phyloP scores from a whole-genome alignment of 2,113 vertebrate genomes.

The Ptyas mucosa region DNA sequence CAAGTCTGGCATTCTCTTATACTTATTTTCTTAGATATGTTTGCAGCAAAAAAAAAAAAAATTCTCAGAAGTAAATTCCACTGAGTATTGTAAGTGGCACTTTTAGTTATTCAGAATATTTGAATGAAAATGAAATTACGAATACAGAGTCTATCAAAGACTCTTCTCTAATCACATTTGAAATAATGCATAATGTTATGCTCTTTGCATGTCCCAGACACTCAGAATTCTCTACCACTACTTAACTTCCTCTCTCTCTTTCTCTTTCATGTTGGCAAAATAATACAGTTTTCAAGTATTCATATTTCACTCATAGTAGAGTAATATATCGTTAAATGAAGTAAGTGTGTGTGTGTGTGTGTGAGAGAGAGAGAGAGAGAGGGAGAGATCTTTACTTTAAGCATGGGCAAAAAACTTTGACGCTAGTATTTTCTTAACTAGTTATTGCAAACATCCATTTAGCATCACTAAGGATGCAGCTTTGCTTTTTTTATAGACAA shows the following conservation, averaged over 20 bases:
- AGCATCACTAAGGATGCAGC: not conserved
- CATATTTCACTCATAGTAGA: constrained; percentile 15
- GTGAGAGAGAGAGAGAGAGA: not conserved
- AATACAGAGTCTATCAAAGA: not conserved
- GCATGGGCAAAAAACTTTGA: constrained; percentile 12
- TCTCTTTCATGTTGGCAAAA: not conserved
- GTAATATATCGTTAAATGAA: constrained; percentile 27
- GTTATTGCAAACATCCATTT: not conserved
- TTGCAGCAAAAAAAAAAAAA: not conserved
- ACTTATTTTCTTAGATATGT: not conserved
- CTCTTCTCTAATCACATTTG: not conserved
- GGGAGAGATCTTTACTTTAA: not conserved
- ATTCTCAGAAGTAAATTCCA: not conserved
- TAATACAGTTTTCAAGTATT: constrained; percentile 20
- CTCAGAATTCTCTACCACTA: no score
- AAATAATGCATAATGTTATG: not conserved
- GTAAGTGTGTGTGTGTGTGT: not conserved
- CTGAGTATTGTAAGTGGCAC: not conserved
- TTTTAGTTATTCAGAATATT: not conserved
- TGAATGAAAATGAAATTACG: not conserved
- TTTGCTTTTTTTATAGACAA: not conserved
- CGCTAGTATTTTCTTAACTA: constrained; percentile 15
- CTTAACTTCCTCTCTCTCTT: constrained; percentile 8
- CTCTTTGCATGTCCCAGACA: not conserved
- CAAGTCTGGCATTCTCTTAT: not conserved